These are phyloP conservation scores for Aphyosemion australe DNA, from an alignment of 2,113 vertebrate genomes.

Conservation along the genomic window DNA sequence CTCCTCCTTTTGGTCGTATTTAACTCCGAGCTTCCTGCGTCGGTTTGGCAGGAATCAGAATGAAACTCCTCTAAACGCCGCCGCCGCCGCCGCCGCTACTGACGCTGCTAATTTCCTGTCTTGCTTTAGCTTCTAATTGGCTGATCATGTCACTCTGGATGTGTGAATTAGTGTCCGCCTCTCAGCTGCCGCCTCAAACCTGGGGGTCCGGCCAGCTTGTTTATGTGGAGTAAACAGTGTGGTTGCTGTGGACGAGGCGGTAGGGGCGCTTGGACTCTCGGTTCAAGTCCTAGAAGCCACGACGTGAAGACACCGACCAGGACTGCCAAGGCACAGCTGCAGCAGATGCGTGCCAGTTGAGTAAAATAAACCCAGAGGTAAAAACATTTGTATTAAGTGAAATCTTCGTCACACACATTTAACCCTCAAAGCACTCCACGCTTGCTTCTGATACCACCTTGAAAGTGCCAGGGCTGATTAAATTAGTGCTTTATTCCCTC, in stretches of 20 bases:
- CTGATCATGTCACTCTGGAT: slow-evolving; percentile 66
- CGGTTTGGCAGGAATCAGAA: slow-evolving; percentile 66
- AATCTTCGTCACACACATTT: slow-evolving; percentile 7
- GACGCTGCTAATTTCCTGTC: slow-evolving; percentile 68
- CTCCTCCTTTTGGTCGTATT: slow-evolving; percentile 57
- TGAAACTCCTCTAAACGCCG: slow-evolving; percentile 53
- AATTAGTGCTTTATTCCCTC: slow-evolving; percentile 45
- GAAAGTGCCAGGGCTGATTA: slow-evolving; percentile 65
- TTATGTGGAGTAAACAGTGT: slow-evolving; percentile 78
- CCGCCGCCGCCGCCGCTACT: slow-evolving; percentile 60
- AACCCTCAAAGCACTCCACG: slow-evolving; percentile 66
- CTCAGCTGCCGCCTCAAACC: slow-evolving; percentile 51
- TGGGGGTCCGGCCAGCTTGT: slow-evolving; percentile 66
- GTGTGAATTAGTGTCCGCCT: slow-evolving; percentile 64
- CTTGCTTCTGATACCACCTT: slow-evolving; percentile 68
- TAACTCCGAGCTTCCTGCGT: slow-evolving; percentile 63
- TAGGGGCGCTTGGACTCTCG: slow-evolving; percentile 54
- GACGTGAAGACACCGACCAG: slow-evolving; percentile 22
- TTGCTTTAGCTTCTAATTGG: slow-evolving; percentile 67
- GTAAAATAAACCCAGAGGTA: slow-evolving; percentile 16
- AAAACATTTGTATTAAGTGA: slow-evolving; percentile 20
- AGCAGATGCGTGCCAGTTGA: slow-evolving; percentile 50
- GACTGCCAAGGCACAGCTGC: slow-evolving; percentile 36
- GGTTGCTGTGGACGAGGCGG: slow-evolving; percentile 69
- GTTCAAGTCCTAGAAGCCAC: slow-evolving; percentile 42